Percentiles rank a stretch among this genome's conserved stretches.
phyloP scores from a whole-genome alignment of 2,888 invertebrate species.

The Amorpha juglandis region DNA sequence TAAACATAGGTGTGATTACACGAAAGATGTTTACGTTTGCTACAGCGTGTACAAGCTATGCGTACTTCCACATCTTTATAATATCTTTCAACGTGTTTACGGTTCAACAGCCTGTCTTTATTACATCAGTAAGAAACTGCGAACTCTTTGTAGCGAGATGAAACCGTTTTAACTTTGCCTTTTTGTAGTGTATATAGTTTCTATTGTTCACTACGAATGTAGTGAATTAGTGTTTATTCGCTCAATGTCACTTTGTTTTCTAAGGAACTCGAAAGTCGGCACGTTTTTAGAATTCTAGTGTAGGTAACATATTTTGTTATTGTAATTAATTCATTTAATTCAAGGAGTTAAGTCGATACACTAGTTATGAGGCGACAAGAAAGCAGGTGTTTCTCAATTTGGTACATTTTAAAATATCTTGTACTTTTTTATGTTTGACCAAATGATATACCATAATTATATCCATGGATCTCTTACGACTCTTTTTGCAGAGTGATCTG shows the following conservation, averaged over 20 bases:
- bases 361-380: too few species aligned
- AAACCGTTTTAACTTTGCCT: conserved; percentile 33
- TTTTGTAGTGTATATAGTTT: conserved; percentile 29
- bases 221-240: neutral
- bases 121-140: conserved; percentile 40
- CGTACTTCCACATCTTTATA: conserved; percentile 65
- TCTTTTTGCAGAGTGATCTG: too few species aligned
- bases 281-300: neutral
- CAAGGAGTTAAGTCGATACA: too few species aligned
- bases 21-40: conserved; percentile 55
- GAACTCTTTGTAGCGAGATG: conserved; percentile 34
- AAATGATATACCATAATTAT: too few species aligned
- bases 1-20: conserved; percentile 44
- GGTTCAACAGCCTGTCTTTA: conserved; percentile 70
- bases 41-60: conserved; percentile 48
- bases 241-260: neutral
- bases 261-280: too few species aligned
- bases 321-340: too few species aligned
- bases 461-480: too few species aligned
- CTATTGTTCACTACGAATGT: conserved; percentile 12
- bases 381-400: too few species aligned
- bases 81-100: conserved; percentile 75
- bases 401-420: too few species aligned
- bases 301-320: too few species aligned
- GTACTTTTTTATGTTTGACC: too few species aligned